These are phyloP conservation scores for Chrysochloris asiatica DNA, from an alignment of 2,113 vertebrate species.

Conservation along the genomic window DNA sequence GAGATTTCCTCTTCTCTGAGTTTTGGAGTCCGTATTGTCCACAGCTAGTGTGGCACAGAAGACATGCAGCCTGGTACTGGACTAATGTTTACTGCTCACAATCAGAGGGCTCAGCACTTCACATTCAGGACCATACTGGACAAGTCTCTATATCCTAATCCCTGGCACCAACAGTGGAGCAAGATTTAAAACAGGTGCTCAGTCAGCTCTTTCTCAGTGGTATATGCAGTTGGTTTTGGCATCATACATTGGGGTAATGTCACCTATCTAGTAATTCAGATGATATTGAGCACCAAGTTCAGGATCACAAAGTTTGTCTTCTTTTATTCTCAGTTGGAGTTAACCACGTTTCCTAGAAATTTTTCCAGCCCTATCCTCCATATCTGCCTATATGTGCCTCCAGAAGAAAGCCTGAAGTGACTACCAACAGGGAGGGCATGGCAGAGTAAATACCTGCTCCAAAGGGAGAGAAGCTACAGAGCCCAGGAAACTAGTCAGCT, in stretches of 20 bases:
- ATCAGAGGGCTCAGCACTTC: background rate
- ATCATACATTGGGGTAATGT: fast-evolving
- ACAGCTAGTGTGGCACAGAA: background rate
- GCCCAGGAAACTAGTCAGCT: background rate
- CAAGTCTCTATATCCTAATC: background rate
- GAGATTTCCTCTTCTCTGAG: background rate
- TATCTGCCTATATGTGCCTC: background rate
- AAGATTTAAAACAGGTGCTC: background rate
- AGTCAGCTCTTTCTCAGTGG: background rate
- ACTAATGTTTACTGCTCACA: background rate
- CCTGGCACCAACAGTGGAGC: background rate
- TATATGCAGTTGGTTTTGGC: background rate
- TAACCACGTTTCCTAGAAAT: background rate
- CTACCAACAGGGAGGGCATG: background rate
- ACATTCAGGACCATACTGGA: background rate
- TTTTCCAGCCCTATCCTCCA: background rate
- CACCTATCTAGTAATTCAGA: background rate
- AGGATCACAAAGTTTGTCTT: background rate
- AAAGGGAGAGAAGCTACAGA: background rate
- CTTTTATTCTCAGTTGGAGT: background rate
- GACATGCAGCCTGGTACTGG: background rate
- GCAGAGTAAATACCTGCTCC: background rate
- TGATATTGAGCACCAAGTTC: background rate
- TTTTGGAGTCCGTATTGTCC: background rate
- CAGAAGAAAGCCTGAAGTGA: background rate